Conservation (phyloP, 2,113 vertebrate species). For the Notothenia rossii region DNA sequence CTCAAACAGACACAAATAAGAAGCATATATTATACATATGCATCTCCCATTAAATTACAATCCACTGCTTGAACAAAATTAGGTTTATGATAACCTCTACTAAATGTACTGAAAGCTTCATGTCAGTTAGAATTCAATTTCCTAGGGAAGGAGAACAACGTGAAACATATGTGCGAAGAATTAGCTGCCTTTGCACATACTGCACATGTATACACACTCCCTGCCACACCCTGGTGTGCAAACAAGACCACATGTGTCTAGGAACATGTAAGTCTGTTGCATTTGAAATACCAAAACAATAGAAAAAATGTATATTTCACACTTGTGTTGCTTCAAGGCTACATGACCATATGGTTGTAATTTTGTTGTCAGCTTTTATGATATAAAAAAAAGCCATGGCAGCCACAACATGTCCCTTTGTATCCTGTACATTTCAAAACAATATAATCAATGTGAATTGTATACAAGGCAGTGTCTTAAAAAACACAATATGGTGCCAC, state of each 20-base stretch:
- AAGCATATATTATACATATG: conserved; percentile 38
- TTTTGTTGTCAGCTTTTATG: conserved; percentile 49
- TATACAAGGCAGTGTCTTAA: conserved; percentile 68
- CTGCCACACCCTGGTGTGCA: conserved; percentile 29
- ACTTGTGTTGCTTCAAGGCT: conserved; percentile 41
- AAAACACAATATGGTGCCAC: conserved; percentile 62
- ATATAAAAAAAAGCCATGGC: conserved; percentile 27
- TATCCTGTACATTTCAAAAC: conserved; percentile 59
- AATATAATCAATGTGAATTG: conserved; percentile 69
- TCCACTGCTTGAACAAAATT: conserved; percentile 11
- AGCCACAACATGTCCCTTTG: conserved; percentile 47
- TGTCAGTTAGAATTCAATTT: conserved; percentile 32
- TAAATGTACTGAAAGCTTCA: conserved; percentile 10
- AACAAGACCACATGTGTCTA: conserved; percentile 16
- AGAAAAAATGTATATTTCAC: conserved; percentile 5
- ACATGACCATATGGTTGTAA: conserved; percentile 25
- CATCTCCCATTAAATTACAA: conserved; percentile 24
- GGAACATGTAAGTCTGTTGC: conserved; percentile 27
- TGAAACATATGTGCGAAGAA: background rate
- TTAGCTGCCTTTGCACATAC: background rate
- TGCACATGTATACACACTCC: conserved; percentile 2
- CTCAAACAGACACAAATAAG: conserved; percentile 44
- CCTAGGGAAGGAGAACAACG: background rate
- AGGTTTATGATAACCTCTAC: conserved; percentile 23
- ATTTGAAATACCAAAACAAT: conserved; percentile 29